These are phyloP conservation scores for Drosophila kurseongensis DNA, from an alignment of 1,140 invertebrate species.

Conservation along the genomic window DNA sequence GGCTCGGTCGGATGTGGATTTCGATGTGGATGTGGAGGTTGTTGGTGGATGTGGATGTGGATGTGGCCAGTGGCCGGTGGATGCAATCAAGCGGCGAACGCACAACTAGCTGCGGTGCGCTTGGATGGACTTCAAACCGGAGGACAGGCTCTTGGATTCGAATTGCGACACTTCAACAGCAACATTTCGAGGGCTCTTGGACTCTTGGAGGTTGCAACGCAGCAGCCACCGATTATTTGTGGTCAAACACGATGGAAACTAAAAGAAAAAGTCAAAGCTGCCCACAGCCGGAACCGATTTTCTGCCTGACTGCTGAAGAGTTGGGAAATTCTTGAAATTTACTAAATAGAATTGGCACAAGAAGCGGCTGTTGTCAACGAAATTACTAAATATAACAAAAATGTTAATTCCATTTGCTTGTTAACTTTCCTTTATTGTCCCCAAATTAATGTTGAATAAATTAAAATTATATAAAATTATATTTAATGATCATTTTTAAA, in stretches of 20 bases:
- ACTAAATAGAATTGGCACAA: conserved; percentile 13
- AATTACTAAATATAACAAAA: background rate
- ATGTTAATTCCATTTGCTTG: background rate
- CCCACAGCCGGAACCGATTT: conserved; percentile 57
- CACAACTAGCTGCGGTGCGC: conserved; percentile 50
- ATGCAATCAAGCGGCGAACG: conserved; percentile 66
- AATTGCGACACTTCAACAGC: conserved; percentile 67
- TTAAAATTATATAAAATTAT: no score
- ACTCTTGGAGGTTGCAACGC: conserved; percentile 37
- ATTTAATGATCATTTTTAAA: background rate
- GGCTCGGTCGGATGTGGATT: conserved; percentile 24
- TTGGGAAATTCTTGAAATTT: conserved; percentile 44
- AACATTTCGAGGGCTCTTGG: conserved; percentile 46
- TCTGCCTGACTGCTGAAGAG: conserved; percentile 43
- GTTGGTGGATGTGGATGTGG: conserved; percentile 25
- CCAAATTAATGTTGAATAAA: no score
- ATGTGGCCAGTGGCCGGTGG: conserved; percentile 38
- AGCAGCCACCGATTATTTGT: conserved; percentile 19
- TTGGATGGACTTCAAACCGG: conserved; percentile 58
- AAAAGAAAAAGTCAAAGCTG: conserved; percentile 35
- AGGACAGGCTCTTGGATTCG: conserved; percentile 29
- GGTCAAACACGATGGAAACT: conserved; percentile 19
- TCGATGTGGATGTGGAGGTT: conserved; percentile 8
- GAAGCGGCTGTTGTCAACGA: background rate
- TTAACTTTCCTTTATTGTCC: no score